Percentiles rank a stretch among this genome's conserved stretches.
Evolutionary conservation across 2,113 vertebrate species (phyloP).

Genomic region (Empidonax alnorum): DNA sequence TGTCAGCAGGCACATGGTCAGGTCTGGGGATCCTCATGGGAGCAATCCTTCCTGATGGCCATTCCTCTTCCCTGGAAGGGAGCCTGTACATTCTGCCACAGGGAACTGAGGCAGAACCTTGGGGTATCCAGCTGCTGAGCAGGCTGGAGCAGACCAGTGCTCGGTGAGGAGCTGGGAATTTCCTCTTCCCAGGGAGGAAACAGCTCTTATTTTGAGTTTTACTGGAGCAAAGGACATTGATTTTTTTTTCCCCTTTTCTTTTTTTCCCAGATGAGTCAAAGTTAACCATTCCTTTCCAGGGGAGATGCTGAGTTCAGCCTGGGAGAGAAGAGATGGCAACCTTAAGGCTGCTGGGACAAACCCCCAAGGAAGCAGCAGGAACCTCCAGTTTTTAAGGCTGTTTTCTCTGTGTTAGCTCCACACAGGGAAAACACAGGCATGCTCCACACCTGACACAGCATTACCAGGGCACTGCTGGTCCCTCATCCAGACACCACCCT

Average conservation of each 20-base stretch:
- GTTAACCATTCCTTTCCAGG: background rate
- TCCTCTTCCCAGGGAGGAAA: background rate
- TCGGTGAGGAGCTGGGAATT: background rate
- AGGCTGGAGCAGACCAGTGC: background rate
- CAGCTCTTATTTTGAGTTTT: slow-evolving; percentile 27
- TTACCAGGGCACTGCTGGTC: background rate
- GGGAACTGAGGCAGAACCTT: background rate
- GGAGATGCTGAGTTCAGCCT: background rate
- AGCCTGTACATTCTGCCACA: background rate
- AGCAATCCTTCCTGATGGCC: background rate
- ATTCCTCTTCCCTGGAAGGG: background rate
- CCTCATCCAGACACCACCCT: background rate
- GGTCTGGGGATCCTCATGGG: background rate
- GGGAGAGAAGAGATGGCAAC: background rate
- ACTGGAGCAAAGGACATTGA: background rate
- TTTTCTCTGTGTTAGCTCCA: background rate
- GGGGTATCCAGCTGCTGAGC: background rate
- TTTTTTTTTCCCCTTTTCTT: background rate
- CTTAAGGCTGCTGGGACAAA: background rate
- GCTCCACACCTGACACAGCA: background rate
- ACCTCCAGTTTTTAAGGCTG: background rate
- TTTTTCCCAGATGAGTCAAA: background rate
- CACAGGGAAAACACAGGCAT: background rate
- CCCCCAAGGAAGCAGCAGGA: background rate
- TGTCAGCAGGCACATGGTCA: background rate